Conservation (phyloP, 1,140 invertebrate genomes). For the Maconellicoccus hirsutus region DNA sequence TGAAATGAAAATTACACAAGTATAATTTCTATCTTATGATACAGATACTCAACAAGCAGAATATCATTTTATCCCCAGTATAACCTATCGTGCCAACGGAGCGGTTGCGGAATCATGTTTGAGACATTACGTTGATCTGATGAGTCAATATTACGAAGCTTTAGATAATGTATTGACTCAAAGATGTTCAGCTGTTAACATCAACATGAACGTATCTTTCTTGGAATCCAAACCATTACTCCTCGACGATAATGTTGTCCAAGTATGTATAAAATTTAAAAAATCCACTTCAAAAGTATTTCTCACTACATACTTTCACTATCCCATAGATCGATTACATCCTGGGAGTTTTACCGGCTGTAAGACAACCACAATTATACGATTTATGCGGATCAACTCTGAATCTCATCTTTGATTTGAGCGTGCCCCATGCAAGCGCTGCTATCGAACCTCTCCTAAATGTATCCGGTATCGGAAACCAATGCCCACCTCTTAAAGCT, state of each 20-base stretch:
- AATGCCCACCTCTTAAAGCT: constrained; percentile 79
- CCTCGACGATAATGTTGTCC: constrained; percentile 72
- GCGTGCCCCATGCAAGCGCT: constrained; percentile 79
- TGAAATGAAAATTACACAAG: not conserved
- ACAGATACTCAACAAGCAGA: constrained; percentile 80
- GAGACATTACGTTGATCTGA: constrained; percentile 69
- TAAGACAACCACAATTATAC: constrained; percentile 78
- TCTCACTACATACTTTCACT: not conserved
- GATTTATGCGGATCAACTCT: constrained; percentile 88
- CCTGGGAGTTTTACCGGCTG: constrained; percentile 54
- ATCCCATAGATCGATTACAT: constrained; percentile 26
- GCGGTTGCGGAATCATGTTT: constrained; percentile 72
- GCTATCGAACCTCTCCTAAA: constrained; percentile 82
- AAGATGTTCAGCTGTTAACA: constrained; percentile 85
- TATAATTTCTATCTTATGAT: constrained; percentile 23
- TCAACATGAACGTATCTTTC: constrained; percentile 88
- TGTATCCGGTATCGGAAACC: constrained; percentile 75
- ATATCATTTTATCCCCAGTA: constrained; percentile 80
- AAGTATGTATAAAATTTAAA: constrained; percentile 34
- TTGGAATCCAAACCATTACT: constrained; percentile 61
- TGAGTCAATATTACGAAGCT: constrained; percentile 65
- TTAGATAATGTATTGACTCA: constrained; percentile 74
- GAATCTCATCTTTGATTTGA: constrained; percentile 85
- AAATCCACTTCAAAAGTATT: not conserved
- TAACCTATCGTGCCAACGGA: constrained; percentile 79